Conservation (phyloP, 2,113 vertebrate species). For the Nerophis ophidion region DNA sequence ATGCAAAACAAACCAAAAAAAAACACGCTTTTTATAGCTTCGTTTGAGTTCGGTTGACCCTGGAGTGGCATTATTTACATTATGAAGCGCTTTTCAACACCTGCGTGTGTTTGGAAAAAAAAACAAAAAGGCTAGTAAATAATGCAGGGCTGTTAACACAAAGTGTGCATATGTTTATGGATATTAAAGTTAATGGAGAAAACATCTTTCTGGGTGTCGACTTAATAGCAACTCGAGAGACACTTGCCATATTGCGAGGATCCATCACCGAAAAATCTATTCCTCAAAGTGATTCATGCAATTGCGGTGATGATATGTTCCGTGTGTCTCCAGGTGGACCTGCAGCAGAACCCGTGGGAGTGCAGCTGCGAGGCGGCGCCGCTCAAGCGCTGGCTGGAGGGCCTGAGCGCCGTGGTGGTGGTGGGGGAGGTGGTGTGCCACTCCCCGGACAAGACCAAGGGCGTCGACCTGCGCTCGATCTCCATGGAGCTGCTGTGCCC, state of each 20-base stretch:
- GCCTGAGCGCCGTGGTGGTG: constrained; percentile 90
- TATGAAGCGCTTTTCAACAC: constrained; percentile 22
- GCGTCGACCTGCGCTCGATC: constrained; percentile 81
- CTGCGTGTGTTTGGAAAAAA: neutral
- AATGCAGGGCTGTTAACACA: neutral
- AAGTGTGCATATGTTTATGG: constrained; percentile 19
- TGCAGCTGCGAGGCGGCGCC: constrained; percentile 90
- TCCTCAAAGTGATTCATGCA: constrained; percentile 28
- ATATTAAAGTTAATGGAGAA: constrained; percentile 21
- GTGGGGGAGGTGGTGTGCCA: constrained; percentile 88
- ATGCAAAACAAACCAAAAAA: neutral
- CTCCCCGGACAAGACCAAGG: constrained; percentile 82
- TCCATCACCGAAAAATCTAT: constrained; percentile 7
- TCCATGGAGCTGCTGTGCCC: constrained; percentile 84
- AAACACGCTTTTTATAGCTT: constrained; percentile 1
- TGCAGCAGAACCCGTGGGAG: constrained; percentile 97
- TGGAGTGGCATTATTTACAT: constrained; percentile 32
- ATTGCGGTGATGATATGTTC: constrained; percentile 30
- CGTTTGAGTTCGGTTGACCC: constrained; percentile 10
- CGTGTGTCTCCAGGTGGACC: constrained; percentile 82
- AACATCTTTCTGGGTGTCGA: constrained; percentile 41
- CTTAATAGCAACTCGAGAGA: constrained; percentile 21
- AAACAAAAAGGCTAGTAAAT: neutral
- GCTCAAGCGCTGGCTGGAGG: constrained; percentile 96
- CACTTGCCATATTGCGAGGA: constrained; percentile 14